Percentiles rank a stretch among this genome's conserved stretches.
These are phyloP conservation scores for Tetramorium parvispinum DNA, from an alignment of 1,140 invertebrate species.

Conservation along the genomic window DNA sequence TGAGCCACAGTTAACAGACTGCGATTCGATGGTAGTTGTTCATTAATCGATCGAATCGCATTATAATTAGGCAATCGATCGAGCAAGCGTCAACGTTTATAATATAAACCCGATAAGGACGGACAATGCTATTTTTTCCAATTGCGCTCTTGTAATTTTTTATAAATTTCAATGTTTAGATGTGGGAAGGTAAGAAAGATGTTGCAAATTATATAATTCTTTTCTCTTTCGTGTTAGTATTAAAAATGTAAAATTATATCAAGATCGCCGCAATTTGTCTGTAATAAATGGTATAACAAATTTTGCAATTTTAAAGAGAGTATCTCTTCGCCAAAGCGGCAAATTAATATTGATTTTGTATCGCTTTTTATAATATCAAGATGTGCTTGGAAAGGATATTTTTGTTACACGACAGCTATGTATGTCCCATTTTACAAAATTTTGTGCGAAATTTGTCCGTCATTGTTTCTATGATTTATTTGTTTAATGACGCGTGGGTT, in stretches of 20 bases:
- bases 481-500: constrained; percentile 43
- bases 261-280: not conserved
- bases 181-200: not conserved
- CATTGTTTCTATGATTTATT: constrained; percentile 43
- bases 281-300: not conserved
- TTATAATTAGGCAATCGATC: not conserved
- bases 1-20: constrained; percentile 43
- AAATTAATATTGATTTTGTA: not conserved
- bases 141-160: not conserved
- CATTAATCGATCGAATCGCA: constrained; percentile 29
- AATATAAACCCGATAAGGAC: not conserved
- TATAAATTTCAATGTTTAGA: not conserved
- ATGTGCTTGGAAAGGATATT: not conserved
- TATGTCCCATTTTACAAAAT: not conserved
- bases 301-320: not conserved
- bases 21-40: constrained; percentile 55
- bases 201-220: not conserved
- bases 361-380: not conserved
- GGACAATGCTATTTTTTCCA: not conserved
- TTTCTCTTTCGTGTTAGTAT: not conserved
- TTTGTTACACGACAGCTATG: not conserved
- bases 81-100: not conserved
- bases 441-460: not conserved
- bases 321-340: not conserved
- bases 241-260: constrained; percentile 7